Conservation (phyloP, 2,113 vertebrate species). For the Oncorhynchus gorbuscha region DNA sequence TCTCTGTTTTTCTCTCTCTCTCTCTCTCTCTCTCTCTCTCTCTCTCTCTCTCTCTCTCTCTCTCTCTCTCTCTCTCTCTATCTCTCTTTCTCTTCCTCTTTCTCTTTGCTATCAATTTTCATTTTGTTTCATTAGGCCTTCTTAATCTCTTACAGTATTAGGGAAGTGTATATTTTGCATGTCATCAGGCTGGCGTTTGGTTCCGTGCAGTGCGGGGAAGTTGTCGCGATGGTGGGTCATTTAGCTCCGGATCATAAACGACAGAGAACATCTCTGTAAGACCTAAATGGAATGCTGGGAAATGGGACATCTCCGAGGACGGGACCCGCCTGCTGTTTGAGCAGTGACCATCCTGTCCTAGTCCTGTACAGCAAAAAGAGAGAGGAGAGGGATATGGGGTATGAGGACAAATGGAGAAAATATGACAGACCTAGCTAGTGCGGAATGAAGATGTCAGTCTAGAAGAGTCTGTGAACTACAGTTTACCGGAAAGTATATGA, state of each 20-base stretch:
- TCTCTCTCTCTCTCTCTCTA: no score
- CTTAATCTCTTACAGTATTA: slow-evolving; percentile 46
- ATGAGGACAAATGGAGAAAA: not conserved
- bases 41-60: no score
- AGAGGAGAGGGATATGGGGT: not conserved
- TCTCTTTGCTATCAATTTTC: slow-evolving; percentile 45
- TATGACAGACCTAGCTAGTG: not conserved
- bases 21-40: no score
- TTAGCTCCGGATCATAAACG: slow-evolving; percentile 21
- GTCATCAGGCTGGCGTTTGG: slow-evolving; percentile 33
- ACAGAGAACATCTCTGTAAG: not conserved
- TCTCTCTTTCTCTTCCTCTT: not conserved
- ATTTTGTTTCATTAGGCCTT: slow-evolving; percentile 52
- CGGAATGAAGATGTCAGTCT: not conserved
- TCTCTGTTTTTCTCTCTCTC: no score
- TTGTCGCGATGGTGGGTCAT: not conserved
- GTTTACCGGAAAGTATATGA: not conserved
- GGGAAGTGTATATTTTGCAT: slow-evolving; percentile 25
- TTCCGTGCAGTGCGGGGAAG: not conserved
- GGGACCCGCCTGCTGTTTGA: slow-evolving; percentile 15
- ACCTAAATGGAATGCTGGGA: slow-evolving; percentile 24
- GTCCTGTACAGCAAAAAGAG: no score
- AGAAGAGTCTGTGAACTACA: not conserved
- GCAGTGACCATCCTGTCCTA: no score
- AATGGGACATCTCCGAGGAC: slow-evolving; percentile 18